Conservation (phyloP, 2,113 vertebrate species). For the Lathamus discolor region DNA sequence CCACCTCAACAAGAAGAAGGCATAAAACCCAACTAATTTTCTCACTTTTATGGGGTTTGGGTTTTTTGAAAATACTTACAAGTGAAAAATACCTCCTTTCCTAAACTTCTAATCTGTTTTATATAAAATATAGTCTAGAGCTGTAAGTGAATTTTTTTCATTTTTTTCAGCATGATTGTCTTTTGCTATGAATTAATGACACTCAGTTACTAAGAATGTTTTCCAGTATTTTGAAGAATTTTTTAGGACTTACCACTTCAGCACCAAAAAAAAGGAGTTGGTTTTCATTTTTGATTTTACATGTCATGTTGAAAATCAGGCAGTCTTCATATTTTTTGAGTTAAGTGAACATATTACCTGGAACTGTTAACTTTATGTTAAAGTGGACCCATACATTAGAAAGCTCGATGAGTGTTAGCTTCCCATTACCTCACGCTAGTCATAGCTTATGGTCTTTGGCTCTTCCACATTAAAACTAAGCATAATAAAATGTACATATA, state of each 20-base stretch:
- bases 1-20: background rate
- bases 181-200: background rate
- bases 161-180: background rate
- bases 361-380: background rate
- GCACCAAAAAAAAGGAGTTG: background rate
- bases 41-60: background rate
- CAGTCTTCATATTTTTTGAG: background rate
- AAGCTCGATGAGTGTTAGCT: background rate
- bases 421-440: background rate
- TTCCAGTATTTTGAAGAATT: background rate
- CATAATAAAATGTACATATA: background rate
- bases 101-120: background rate
- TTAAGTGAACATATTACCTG: background rate
- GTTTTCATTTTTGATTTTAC: background rate
- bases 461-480: background rate
- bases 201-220: background rate
- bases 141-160: background rate
- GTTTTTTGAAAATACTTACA: background rate
- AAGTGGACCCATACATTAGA: background rate
- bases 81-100: background rate
- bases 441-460: background rate
- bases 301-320: background rate
- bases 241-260: background rate
- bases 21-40: background rate
- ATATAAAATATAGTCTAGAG: background rate